phyloP scores from a whole-genome alignment of 2,113 vertebrate species.

The Sigmodon hispidus region DNA sequence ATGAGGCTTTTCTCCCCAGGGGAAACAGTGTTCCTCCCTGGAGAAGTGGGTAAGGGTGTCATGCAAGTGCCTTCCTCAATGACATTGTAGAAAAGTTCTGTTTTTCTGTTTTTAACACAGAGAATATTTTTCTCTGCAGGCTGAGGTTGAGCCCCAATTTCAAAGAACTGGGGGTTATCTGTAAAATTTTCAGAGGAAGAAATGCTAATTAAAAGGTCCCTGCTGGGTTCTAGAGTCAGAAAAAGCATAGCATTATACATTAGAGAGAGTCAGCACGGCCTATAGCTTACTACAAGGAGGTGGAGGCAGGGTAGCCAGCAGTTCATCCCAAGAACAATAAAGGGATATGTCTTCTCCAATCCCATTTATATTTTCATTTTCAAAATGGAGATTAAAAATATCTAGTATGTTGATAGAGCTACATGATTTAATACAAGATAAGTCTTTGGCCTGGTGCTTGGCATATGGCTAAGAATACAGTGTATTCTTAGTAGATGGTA shows the following conservation, averaged over 20 bases:
- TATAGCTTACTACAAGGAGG: neutral
- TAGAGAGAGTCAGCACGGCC: neutral
- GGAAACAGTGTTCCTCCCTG: neutral
- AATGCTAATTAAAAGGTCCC: slow-evolving; percentile 60
- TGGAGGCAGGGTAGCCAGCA: neutral
- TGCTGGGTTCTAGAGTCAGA: neutral
- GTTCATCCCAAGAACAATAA: neutral
- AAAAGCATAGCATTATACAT: neutral
- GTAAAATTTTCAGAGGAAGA: slow-evolving; percentile 66
- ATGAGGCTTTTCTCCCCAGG: neutral
- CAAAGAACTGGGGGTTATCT: slow-evolving; percentile 61
- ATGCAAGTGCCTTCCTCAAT: neutral
- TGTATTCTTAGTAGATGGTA: neutral
- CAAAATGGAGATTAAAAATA: neutral
- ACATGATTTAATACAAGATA: neutral
- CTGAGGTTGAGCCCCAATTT: slow-evolving; percentile 41
- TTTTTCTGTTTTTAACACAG: neutral
- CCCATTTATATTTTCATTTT: neutral
- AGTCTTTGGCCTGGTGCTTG: neutral
- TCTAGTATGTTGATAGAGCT: neutral
- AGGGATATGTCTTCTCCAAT: neutral
- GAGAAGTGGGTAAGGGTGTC: neutral
- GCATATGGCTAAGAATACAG: neutral
- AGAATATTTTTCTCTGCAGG: slow-evolving; percentile 39
- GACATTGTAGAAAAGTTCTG: neutral